Conservation (phyloP, 2,113 vertebrate species). For the Pantherophis guttatus region DNA sequence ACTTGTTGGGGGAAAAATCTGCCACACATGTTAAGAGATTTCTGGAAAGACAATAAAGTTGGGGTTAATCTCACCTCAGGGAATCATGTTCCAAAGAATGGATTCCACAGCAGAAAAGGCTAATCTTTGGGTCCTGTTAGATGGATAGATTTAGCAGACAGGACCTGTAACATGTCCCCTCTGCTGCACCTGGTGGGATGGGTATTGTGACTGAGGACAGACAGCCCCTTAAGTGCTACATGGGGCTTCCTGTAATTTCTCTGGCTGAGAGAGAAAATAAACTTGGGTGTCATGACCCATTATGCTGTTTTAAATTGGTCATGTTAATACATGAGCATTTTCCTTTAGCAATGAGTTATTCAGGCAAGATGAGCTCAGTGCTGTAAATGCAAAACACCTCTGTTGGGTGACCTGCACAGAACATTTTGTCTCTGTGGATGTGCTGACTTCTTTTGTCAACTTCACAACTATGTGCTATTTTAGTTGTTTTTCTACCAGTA, state of each 20-base stretch:
- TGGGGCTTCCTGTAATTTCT: not conserved
- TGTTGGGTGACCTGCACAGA: not conserved
- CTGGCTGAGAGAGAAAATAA: not conserved
- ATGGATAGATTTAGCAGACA: not conserved
- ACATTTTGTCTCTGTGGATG: not conserved
- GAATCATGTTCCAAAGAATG: not conserved
- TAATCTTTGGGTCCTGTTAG: not conserved
- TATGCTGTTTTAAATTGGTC: not conserved
- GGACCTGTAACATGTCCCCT: not conserved
- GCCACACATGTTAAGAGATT: not conserved
- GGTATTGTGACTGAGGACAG: not conserved
- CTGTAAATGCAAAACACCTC: not conserved
- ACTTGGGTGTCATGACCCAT: not conserved
- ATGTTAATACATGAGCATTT: not conserved
- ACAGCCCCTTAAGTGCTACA: not conserved
- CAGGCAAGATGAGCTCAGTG: not conserved
- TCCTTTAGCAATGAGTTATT: not conserved
- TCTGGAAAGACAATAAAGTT: not conserved
- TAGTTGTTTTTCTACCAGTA: not conserved
- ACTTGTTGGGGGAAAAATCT: not conserved
- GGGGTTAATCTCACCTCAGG: not conserved
- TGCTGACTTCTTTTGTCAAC: not conserved
- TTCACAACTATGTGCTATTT: not conserved
- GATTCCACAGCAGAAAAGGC: not conserved
- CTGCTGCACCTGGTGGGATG: not conserved